Conservation (phyloP, 2,888 invertebrate species). For the Lasioglossum calceatum region DNA sequence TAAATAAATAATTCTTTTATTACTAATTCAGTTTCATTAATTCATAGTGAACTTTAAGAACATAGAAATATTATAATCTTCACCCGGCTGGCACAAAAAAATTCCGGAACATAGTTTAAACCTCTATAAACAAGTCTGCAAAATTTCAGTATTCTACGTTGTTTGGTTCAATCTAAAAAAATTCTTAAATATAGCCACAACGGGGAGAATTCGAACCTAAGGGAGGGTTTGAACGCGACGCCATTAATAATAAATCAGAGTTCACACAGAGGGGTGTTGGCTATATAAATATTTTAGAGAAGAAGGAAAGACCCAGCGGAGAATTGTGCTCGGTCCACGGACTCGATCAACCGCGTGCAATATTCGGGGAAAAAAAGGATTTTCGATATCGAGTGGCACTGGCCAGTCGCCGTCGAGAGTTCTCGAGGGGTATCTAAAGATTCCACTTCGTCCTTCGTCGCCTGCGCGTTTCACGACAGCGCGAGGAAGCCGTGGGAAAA, state of each 20-base stretch:
- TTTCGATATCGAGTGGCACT: constrained; percentile 42
- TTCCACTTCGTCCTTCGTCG: constrained; percentile 56
- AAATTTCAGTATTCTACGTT: background rate
- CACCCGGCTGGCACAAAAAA: background rate
- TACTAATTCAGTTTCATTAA: too few relatives aligned
- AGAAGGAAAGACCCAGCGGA: constrained; percentile 19
- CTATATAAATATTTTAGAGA: background rate
- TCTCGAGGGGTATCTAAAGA: constrained; percentile 34
- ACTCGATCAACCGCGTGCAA: constrained; percentile 20
- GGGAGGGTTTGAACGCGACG: background rate
- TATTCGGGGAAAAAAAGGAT: constrained; percentile 30
- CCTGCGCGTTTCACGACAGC: background rate
- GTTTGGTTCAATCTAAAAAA: background rate
- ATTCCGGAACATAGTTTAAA: background rate
- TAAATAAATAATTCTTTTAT: background rate
- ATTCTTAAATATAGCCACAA: background rate
- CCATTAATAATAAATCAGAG: background rate
- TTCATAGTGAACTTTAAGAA: too few relatives aligned
- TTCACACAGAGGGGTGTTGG: background rate
- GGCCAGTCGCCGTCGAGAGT: constrained; percentile 34
- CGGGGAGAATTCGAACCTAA: background rate
- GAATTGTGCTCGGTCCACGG: background rate
- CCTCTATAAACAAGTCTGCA: background rate
- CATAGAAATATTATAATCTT: too few relatives aligned
- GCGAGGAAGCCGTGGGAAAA: background rate